Evolutionary conservation across 2,113 vertebrate species (phyloP), one percentile per base, ranked within the genome.

Genomic region (Oncorhynchus mykiss): DNA sequence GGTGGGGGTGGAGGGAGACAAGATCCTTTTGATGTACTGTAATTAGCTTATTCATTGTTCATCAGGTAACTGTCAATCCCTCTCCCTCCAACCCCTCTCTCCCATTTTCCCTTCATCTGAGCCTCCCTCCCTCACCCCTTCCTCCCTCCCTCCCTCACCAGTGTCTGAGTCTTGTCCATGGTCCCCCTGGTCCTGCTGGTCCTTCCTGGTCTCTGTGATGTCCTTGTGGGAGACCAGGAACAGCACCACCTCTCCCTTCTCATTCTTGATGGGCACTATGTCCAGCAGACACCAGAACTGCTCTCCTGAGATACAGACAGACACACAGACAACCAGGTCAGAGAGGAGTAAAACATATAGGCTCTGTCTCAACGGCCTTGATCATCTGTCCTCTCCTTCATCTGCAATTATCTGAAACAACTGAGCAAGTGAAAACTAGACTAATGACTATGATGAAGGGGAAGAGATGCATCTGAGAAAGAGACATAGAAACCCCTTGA

Each of bases 181-280:
- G 49, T 93, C 94, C 70, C 87, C 60, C 60, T 64, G 22, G 20
- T 64, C n/a, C 20, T 22, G 5, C 60, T n/a, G 89, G 80, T 92
- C 84, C 76, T 75, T 94, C 85, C 95, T 97, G 82, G 92, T 93
- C 39, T 95, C 95, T 9, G 94, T 96, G 88, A 97, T 96, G 89
- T 97, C 96, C 85, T 97, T 97, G 75, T 96, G 95, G 12, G 96
- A 97, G 72, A 96, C 96, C 78, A 97, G 90, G 87, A 97, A 96
- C 59, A 97, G 92, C 65, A 96, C 96, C 87, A 97, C 96, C 72
- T 97, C 95, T 1, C 96, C 94, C 87, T 96, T 97, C 87, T 97
- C 96, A 48, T 97, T 97, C 88, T 96, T 97, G 87, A 97, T 97
- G 76, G 96, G 96, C 71, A 97, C 95, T 11, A 97, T 95, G 84